Evolutionary conservation across 2,113 vertebrate genomes (phyloP).

Genomic region (Sebastes schlegelii): DNA sequence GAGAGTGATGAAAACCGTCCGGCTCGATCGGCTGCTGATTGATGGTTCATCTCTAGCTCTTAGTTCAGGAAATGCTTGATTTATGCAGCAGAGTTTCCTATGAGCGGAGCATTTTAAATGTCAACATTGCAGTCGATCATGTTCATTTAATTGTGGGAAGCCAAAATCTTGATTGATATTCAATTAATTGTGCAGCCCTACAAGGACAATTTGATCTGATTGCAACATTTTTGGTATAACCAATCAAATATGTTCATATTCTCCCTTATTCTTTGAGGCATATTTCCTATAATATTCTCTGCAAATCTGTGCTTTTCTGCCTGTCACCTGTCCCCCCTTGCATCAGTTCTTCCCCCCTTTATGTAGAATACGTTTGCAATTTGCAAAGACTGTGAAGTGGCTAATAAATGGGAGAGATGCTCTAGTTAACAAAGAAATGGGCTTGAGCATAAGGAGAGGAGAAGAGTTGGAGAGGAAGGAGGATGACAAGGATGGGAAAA

Average conservation of each 20-base stretch:
- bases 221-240: conserved; percentile 5
- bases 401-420: conserved; percentile 23
- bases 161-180: too few species aligned
- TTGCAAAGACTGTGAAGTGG: conserved; percentile 51
- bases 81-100: too few species aligned
- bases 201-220: background rate
- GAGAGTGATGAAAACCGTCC: too few species aligned
- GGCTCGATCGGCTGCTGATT: too few species aligned
- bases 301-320: background rate
- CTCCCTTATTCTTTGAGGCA: background rate
- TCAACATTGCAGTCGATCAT: too few species aligned
- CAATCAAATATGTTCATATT: conserved; percentile 2
- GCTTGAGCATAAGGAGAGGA: conserved; percentile 18
- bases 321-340: background rate
- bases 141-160: too few species aligned
- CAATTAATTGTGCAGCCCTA: too few species aligned
- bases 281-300: background rate
- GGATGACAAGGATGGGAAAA: conserved; percentile 17
- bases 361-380: conserved; percentile 37
- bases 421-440: conserved; percentile 45
- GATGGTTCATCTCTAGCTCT: too few species aligned
- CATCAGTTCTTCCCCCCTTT: conserved; percentile 12
- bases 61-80: too few species aligned
- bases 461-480: background rate
- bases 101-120: too few species aligned